Conservation (phyloP, 2,797 vertebrate genomes). For the Apogon talboti region DNA sequence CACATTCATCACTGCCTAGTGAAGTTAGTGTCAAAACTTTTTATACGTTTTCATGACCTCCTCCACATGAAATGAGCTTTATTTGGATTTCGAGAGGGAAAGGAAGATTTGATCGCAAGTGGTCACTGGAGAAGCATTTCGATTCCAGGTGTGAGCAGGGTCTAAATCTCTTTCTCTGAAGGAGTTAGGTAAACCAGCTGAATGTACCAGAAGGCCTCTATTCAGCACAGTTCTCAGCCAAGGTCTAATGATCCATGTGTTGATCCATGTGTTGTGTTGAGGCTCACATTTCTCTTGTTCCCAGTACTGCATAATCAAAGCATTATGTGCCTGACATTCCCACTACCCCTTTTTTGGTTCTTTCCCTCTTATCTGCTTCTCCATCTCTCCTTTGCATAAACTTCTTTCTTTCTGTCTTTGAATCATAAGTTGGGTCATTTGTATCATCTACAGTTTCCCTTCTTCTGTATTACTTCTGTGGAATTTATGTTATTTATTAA, state of each 20-base stretch:
- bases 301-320: constrained; percentile 70
- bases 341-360: constrained; percentile 33
- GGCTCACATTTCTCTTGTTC: constrained; percentile 72
- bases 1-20: too few relatives aligned
- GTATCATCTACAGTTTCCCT: constrained; percentile 1
- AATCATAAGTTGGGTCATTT: constrained; percentile 19
- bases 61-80: too few relatives aligned
- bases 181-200: constrained; percentile 34
- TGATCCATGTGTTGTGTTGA: constrained; percentile 68
- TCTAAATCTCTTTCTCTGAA: constrained; percentile 19
- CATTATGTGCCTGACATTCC: constrained; percentile 67
- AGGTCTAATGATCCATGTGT: constrained; percentile 69
- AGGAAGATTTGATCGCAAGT: constrained; percentile 4
- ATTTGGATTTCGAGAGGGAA: too few relatives aligned
- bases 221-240: constrained; percentile 60
- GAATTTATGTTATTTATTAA: constrained; percentile 14
- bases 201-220: constrained; percentile 51
- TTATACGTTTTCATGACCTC: too few relatives aligned
- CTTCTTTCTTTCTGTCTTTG: constrained; percentile 29
- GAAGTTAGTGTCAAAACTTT: too few relatives aligned
- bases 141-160: constrained; percentile 11
- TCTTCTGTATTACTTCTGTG: not conserved
- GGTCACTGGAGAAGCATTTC: not conserved
- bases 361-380: constrained; percentile 51
- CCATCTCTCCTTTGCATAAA: constrained; percentile 23